phyloP scores from a whole-genome alignment of 1,140 invertebrate genomes.

The Andricus grossulariae region DNA sequence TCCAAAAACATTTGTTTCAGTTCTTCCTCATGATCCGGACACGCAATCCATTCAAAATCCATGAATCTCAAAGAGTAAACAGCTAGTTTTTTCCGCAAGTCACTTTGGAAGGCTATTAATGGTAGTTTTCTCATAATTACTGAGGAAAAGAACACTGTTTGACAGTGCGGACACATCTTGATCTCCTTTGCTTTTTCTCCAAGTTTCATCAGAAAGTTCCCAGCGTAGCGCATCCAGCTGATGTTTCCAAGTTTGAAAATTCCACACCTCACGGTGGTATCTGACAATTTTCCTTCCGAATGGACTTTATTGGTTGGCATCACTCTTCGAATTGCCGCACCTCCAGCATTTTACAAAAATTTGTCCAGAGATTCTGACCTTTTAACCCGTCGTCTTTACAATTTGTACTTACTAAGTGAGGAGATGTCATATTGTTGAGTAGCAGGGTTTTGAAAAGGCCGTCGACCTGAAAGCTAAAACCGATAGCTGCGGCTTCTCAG shows the following conservation, averaged over 20 bases:
- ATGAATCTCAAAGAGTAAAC: neutral
- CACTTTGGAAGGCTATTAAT: neutral
- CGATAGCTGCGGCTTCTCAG: no score
- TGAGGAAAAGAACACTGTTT: neutral
- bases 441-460: no score
- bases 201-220: neutral
- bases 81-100: neutral
- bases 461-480: no score
- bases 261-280: neutral
- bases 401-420: no score
- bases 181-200: neutral
- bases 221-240: neutral
- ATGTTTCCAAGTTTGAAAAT: neutral
- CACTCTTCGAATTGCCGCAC: neutral
- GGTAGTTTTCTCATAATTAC: neutral
- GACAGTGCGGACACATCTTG: neutral
- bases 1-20: neutral
- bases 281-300: no score
- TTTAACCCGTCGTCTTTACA: no score
- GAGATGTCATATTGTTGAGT: no score
- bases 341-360: neutral
- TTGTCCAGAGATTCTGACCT: no score
- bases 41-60: neutral
- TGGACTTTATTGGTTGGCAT: neutral
- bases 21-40: neutral